Base-by-base conservation (phyloP, 1,140 invertebrate genomes). In the Zaprionus ghesquierei region DNA sequence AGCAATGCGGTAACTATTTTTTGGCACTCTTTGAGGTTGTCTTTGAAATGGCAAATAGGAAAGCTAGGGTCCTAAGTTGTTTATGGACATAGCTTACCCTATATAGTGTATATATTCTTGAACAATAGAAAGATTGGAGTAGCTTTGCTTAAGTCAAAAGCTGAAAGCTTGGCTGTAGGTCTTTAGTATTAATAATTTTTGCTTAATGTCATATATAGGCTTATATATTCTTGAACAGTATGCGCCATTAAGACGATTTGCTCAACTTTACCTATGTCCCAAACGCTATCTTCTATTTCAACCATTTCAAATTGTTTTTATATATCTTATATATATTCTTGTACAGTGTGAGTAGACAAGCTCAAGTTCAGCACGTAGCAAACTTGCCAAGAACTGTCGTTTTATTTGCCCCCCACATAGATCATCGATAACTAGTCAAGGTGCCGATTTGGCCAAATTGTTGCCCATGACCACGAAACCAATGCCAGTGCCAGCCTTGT, bases 391-490 rank as follows among this genome's bases (percentile, higher is more conserved):
- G 41, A 46, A 46, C 10, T 46, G 18, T 9, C 9, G 18, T 41
- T 68, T 60, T 50, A 60, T 68, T 60, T 51, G 4, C 20, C 10
- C 60, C 60, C 62, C 51, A 41, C 35, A 41, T 41, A 69, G 44
- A 38, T 44, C 49, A 58, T 15, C 74, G 55, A 86, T 75, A 79
- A 44, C 51, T 65, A 60, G 41, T 53, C 59, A 49, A 69, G 29
- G 59, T 64, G 75, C 41, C 33, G 59, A 41, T 77, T 80, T 76
- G 22, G 77, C 77, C 75, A 87, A 77, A 63, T 90, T 90, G 41
- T 87, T 79, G 33, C 79, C 87, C 77, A 90, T 84, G 49, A 90
- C 79, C 31, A 90, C 87, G 54, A 90, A 90, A 0, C 87, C 89
- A 73, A 84, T 90, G 75, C 80, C 87, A 44, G 71, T 79, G 13